These are phyloP conservation scores for Drosophila paramelanica DNA, from an alignment of 2,888 invertebrate genomes.

Conservation along the genomic window DNA sequence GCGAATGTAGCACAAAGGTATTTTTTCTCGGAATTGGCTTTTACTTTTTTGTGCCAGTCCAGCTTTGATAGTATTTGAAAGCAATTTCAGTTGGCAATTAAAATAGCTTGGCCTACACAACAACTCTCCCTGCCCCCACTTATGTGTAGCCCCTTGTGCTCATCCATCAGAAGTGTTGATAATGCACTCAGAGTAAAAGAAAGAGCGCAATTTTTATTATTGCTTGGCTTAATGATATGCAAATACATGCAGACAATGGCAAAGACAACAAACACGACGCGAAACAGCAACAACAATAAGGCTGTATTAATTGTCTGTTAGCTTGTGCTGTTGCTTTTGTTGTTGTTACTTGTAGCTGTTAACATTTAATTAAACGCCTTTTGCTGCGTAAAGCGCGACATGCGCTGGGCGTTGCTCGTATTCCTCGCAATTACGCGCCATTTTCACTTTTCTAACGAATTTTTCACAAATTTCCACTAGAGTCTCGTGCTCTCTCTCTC, in stretches of 20 bases:
- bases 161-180: slow-evolving; percentile 51
- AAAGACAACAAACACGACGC: slow-evolving; percentile 50
- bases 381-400: slow-evolving; percentile 57
- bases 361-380: slow-evolving; percentile 80
- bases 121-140: background rate
- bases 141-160: background rate
- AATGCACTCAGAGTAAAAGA: slow-evolving; percentile 55
- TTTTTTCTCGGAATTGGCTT: slow-evolving; percentile 18
- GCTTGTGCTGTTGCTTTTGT: slow-evolving; percentile 31
- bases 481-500: background rate
- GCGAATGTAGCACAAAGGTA: background rate
- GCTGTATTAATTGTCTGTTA: slow-evolving; percentile 60
- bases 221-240: slow-evolving; percentile 72
- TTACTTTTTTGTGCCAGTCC: background rate
- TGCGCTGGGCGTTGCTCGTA: slow-evolving; percentile 28
- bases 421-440: slow-evolving; percentile 48
- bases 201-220: slow-evolving; percentile 49
- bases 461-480: slow-evolving; percentile 38
- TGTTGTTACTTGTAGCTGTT: slow-evolving; percentile 54
- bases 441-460: slow-evolving; percentile 68
- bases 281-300: slow-evolving; percentile 41
- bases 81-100: slow-evolving; percentile 23
- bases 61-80: slow-evolving; percentile 6
- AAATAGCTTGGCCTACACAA: background rate
- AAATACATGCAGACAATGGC: slow-evolving; percentile 65